Evolutionary conservation across 2,113 vertebrate species (phyloP).

Genomic region (Piaya cayana): DNA sequence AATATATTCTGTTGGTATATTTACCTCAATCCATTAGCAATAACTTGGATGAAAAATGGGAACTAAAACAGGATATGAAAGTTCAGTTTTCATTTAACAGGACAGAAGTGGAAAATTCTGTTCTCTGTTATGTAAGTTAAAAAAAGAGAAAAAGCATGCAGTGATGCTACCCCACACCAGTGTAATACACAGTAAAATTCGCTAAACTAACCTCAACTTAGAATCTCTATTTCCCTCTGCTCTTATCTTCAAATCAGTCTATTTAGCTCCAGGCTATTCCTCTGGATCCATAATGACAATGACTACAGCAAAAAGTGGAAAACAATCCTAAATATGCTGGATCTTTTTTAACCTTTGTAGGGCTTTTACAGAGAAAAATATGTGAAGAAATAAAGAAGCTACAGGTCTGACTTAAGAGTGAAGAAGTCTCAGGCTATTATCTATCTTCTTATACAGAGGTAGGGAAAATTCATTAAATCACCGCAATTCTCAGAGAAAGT

Average conservation of each 20-base stretch:
- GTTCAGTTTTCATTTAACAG: background rate
- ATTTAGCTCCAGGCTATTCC: background rate
- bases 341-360: background rate
- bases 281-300: background rate
- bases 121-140: background rate
- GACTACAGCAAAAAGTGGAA: background rate
- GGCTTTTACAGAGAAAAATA: background rate
- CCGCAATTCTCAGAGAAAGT: background rate
- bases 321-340: background rate
- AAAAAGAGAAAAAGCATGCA: background rate
- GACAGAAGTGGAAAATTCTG: constrained; percentile 1
- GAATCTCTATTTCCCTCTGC: background rate
- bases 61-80: constrained; percentile 25
- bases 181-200: background rate
- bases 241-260: background rate
- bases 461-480: background rate
- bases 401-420: background rate
- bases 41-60: background rate
- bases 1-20: background rate
- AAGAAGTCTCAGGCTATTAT: background rate
- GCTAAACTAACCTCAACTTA: background rate
- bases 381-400: background rate
- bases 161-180: background rate
- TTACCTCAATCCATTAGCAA: background rate
- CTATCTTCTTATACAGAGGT: background rate